Evolutionary conservation across 2,113 vertebrate genomes (phyloP), one percentile per base, ranked within the genome.

Genomic region (Tachycineta bicolor): DNA sequence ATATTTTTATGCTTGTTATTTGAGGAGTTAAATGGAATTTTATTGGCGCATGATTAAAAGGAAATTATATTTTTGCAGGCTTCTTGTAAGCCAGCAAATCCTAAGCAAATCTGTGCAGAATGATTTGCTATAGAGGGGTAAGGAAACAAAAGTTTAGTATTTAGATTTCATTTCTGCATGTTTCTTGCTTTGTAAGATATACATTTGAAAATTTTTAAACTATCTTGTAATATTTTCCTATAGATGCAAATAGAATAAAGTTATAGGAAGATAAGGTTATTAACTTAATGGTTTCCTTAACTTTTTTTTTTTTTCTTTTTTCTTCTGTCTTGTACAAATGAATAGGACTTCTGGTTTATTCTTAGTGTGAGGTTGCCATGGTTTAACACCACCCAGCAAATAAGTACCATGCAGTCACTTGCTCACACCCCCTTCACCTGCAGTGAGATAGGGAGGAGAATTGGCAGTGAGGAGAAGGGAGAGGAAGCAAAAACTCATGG

Each of bases 1-100:
- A 67, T 28, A 12, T n/a, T 43, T 26, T 64, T 49, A 59, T 5
- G 33, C n/a, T 86, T 86, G 80, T 82, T 59, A 64, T 84, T 67
- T 70, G 39, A 77, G 19, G 29, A 74, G 33, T 63, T 62, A 70
- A 62, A 67, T 37, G 47, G n/a, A 60, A 52, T 92, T 89, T 50
- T 68, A 67, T 44, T 0, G 0, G 24, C 17, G 29, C 8, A 26
- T 37, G 24, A 84, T 84, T 74, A 41, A 79, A 86, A 87, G 31
- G 60, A 91, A 84, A 79, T 78, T 21, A 12, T 43, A 50, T 83
- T 90, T 92, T 80, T 74, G 47, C 28, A 65, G 68, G 58, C 59
- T 76, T 31, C 44, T 92, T 4, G 33, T 92, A 91, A 94, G 83
- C 91, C 59, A 33, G 49, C 77, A 91, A 92, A 89, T 92, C 77